Conservation (phyloP, 1,140 invertebrate species). For the Thrips palmi region DNA sequence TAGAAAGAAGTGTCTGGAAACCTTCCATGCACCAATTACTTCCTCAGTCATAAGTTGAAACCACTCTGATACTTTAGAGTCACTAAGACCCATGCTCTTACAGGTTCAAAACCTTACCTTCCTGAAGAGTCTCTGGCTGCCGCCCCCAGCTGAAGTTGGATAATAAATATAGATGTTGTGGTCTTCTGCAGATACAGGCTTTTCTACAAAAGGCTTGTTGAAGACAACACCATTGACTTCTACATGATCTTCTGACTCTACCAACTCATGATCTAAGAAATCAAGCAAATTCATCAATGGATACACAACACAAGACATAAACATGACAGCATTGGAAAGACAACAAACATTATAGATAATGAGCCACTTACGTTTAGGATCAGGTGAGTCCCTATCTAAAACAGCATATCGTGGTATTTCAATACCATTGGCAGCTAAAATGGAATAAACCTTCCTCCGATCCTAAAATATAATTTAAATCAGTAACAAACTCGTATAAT, state of each 20-base stretch:
- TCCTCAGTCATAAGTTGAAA: neutral
- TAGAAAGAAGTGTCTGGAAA: too few relatives aligned
- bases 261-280: constrained; percentile 66
- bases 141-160: constrained; percentile 93
- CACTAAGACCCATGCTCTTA: constrained; percentile 1
- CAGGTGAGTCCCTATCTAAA: constrained; percentile 78
- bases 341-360: neutral
- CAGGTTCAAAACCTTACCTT: constrained; percentile 49
- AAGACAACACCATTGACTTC: constrained; percentile 95
- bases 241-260: constrained; percentile 96
- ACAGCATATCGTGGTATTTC: constrained; percentile 96
- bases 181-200: constrained; percentile 95
- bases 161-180: constrained; percentile 99
- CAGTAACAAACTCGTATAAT: constrained; percentile 15
- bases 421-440: constrained; percentile 85
- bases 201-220: constrained; percentile 99
- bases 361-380: constrained; percentile 60
- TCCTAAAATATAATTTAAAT: constrained; percentile 43
- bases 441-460: constrained; percentile 84
- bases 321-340: neutral
- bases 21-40: too few relatives aligned
- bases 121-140: constrained; percentile 89
- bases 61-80: neutral
- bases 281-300: neutral
- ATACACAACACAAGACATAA: constrained; percentile 2